These are phyloP conservation scores for Heliothis subflexa DNA, from an alignment of 1,140 invertebrate species.

Conservation along the genomic window DNA sequence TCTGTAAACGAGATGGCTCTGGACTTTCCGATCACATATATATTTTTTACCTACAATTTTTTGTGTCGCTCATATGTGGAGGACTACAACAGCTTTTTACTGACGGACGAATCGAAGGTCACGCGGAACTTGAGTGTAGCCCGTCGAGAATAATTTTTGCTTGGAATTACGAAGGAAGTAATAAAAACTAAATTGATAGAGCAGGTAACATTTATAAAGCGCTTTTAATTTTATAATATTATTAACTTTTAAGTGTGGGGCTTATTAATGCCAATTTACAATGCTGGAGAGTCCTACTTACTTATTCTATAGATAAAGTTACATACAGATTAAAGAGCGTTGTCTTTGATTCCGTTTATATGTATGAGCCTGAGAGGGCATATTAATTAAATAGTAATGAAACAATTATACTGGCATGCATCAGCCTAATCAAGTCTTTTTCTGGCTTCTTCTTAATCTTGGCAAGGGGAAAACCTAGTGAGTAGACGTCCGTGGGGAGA, in stretches of 20 bases:
- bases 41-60: slow-evolving; percentile 60
- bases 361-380: no score
- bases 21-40: slow-evolving; percentile 78
- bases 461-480: no score
- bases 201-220: slow-evolving; percentile 49
- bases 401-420: no score
- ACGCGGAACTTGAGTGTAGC: slow-evolving; percentile 69
- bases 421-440: no score
- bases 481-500: no score
- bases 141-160: slow-evolving; percentile 60
- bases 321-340: no score
- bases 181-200: slow-evolving; percentile 58
- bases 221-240: slow-evolving; percentile 31
- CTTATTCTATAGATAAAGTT: no score
- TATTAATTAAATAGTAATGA: no score
- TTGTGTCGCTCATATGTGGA: slow-evolving; percentile 63
- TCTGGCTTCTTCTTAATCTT: no score
- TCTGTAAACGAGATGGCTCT: slow-evolving; percentile 81
- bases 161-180: slow-evolving; percentile 63
- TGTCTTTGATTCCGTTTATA: no score
- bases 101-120: slow-evolving; percentile 75
- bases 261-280: slow-evolving; percentile 38
- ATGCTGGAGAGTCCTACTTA: not conserved
- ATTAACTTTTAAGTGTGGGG: slow-evolving; percentile 1
- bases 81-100: slow-evolving; percentile 72